These are phyloP conservation scores for Xenopus petersii DNA, from an alignment of 2,797 vertebrate species.

Conservation along the genomic window DNA sequence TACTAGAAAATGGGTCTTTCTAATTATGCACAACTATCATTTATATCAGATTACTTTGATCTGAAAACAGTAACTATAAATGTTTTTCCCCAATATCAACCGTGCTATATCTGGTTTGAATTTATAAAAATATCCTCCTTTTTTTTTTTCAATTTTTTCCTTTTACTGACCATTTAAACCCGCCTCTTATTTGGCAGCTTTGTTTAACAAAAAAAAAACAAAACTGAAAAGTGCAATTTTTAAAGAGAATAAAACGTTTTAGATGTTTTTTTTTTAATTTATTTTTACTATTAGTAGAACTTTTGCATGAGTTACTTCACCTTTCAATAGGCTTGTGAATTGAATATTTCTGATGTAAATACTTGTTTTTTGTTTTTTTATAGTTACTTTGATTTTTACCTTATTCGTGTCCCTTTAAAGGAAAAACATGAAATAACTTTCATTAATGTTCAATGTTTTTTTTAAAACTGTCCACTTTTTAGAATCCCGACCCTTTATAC, in stretches of 20 bases:
- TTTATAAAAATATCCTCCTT: no score
- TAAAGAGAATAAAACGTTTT: background rate
- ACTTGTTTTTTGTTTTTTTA: slow-evolving; percentile 25
- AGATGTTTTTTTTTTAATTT: no score
- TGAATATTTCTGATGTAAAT: slow-evolving; percentile 34
- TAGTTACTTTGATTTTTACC: slow-evolving; percentile 11
- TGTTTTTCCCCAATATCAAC: no score
- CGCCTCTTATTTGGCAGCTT: background rate
- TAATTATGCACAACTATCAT: no score
- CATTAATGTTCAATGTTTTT: slow-evolving; percentile 21
- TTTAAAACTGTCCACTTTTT: slow-evolving; percentile 3
- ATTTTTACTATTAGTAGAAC: background rate
- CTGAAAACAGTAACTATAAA: no score
- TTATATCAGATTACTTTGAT: no score
- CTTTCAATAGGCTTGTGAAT: background rate
- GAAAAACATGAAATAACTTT: slow-evolving; percentile 4
- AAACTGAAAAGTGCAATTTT: slow-evolving; percentile 1
- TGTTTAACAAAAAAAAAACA: background rate
- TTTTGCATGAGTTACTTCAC: slow-evolving; percentile 1
- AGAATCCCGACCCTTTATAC: slow-evolving; percentile 23
- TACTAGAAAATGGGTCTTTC: no score
- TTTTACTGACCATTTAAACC: no score
- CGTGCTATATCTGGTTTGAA: no score
- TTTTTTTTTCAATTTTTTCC: no score
- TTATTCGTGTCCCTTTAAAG: background rate